Conservation (phyloP, 2,113 vertebrate genomes). For the Sebastes schlegelii region DNA sequence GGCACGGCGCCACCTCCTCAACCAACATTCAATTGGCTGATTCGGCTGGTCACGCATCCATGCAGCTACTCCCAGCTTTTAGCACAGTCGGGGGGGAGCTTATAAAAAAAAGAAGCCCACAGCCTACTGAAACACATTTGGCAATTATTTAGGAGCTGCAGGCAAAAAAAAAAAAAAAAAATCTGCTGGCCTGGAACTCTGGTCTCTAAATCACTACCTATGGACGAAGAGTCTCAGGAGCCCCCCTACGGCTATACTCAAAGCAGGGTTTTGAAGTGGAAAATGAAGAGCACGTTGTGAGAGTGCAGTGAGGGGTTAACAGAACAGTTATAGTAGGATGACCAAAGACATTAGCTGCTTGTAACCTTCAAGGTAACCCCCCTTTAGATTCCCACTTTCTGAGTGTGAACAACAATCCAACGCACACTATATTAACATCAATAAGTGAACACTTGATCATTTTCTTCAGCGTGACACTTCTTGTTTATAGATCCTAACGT, state of each 20-base stretch:
- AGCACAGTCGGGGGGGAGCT: constrained; percentile 34
- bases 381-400: background rate
- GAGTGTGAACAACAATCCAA: background rate
- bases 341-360: background rate
- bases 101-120: constrained; percentile 3
- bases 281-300: constrained; percentile 4
- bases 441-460: background rate
- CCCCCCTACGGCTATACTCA: background rate
- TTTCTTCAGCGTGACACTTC: background rate
- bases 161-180: constrained; percentile 1
- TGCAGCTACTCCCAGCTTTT: constrained; percentile 33
- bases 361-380: no score
- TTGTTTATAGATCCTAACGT: background rate
- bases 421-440: background rate
- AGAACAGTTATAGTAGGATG: constrained; percentile 4
- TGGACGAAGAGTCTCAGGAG: background rate
- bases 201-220: constrained; percentile 27
- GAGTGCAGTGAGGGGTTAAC: constrained; percentile 21
- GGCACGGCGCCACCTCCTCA: background rate
- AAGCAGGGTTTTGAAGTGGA: constrained; percentile 15
- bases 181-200: constrained; percentile 30
- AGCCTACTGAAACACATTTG: constrained; percentile 43
- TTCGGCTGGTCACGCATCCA: constrained; percentile 31
- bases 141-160: constrained; percentile 35
- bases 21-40: constrained; percentile 18